Evolutionary conservation across 2,797 vertebrate species (phyloP), one percentile per base, ranked within the genome.

Genomic region (Valencia hispanica): DNA sequence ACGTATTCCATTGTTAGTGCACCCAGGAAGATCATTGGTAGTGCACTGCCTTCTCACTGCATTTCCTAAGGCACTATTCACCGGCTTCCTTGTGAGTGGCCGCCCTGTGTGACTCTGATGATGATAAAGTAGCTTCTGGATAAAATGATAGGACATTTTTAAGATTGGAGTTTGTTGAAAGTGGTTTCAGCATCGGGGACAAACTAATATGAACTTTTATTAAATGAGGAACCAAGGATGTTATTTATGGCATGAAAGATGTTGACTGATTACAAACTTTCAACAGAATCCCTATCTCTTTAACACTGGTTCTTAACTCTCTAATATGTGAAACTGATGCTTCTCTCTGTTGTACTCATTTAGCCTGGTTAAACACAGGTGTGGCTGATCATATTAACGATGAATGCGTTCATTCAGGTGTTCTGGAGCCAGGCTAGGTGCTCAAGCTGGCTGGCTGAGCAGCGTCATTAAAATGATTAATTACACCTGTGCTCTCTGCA

Each of bases 391-490:
- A 81, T 18, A 45, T 73, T 27, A 77, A 73, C 43, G 51, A 65
- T 18, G 68, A 69, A 77, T 55, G 73, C 61, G 4, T 51, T 79
- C 48, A 39, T 41, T 68, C 76, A 74, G 83, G 72, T 81, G 82
- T 65, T 73, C n/a, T 72, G 2, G 73, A 72, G 53, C 39, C 50
- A 8, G 70, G 27, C 72, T 78, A 69, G 9, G 39, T 1, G 69
- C 61, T 47, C 41, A 7, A 0, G 53, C 73, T 30, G 78, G 36
- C 57, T 82, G 66, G 2, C 78, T 20, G 68, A 68, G 65, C 83
- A 5, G 72, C 78, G 9, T 45, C 27, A 32, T 74, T 81, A 75
- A 66, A 68, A 73, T 80, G 84, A 88, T 86, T 86, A 86, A 90
- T 88, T 78, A 78, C 79, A 77, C 75, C 77, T 80, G 65, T 32